phyloP scores from a whole-genome alignment of 2,888 invertebrate genomes.

The Heliothis peltigera region DNA sequence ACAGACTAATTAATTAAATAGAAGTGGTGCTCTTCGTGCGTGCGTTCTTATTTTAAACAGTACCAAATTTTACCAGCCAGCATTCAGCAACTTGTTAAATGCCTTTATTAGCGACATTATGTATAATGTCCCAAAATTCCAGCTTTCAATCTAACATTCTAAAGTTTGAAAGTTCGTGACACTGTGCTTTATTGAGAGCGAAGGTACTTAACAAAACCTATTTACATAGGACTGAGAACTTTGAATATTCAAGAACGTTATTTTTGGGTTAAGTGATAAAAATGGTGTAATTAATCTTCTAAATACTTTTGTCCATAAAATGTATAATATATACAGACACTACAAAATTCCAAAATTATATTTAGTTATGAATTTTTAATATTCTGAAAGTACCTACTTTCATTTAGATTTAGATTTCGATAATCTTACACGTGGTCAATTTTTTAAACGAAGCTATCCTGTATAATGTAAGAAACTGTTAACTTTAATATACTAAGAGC shows the following conservation, averaged over 20 bases:
- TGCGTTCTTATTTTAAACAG: background rate
- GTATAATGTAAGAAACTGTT: too few relatives aligned
- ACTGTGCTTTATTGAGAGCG: background rate
- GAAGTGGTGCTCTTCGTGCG: background rate
- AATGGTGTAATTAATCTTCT: too few relatives aligned
- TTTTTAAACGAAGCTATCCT: too few relatives aligned
- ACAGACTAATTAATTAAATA: background rate
- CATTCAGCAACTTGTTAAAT: background rate
- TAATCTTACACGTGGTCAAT: too few relatives aligned
- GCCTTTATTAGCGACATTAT: background rate
- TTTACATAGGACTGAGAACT: slow-evolving; percentile 43
- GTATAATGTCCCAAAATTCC: background rate
- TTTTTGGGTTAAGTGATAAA: slow-evolving; percentile 10
- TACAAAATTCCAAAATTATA: too few relatives aligned
- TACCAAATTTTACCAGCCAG: background rate
- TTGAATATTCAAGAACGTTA: slow-evolving; percentile 22
- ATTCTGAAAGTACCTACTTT: too few relatives aligned
- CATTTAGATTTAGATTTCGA: too few relatives aligned
- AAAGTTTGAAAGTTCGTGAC: slow-evolving; percentile 2
- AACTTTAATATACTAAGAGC: too few relatives aligned
- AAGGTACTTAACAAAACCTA: slow-evolving; percentile 16
- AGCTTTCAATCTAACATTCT: slow-evolving; percentile 6
- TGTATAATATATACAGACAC: too few relatives aligned
- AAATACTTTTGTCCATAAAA: too few relatives aligned
- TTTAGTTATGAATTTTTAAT: too few relatives aligned